Base-by-base conservation (phyloP, 1,140 invertebrate genomes). In the Steinernema feltiae region DNA sequence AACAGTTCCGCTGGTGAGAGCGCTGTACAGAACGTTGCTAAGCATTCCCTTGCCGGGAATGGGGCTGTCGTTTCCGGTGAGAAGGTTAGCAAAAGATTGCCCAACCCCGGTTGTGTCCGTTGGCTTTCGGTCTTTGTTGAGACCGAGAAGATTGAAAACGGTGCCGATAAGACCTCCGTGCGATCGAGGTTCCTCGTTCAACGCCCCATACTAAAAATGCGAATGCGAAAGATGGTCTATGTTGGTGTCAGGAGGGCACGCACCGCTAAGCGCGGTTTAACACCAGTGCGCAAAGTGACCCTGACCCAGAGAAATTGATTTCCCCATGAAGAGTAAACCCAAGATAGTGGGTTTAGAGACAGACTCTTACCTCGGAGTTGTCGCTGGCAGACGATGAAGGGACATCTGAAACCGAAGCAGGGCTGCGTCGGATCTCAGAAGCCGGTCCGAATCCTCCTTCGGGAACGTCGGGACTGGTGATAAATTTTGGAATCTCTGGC, bases 151-250 rank as follows among this genome's bases (percentile, higher is more conserved):
- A 35, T 86, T 86, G 35, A 85, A 71, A 32, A 85, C 77, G 27
- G 85, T 85, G 21, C 85, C 85, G 29, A 85, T 86, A 27, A 85
- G 73, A n/a, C 84, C 84, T n/a, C 85, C 85, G 48, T 80, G 77
- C 32, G 80, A 81, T 12, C 76, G 71, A 30, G 74, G 71, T 29
- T 85, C 76, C 24, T 85, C 84, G 27, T 86, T 82, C 24, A 82
- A 71, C 30, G 84, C 76, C 1, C 72, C 81, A 48, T 84, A 84
- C 32, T 86, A 85, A 77, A 86, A 83, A 70, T 21, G 29, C 30
- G 63, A 7, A 31, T 32, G 27, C 24, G 53, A 15, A 3, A 63
- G 24, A 63, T 3, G 53, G 24, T 63, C 53, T n/a, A 3, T 27
- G 12, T 27, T 21, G 53, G 7, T 73, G 30, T 71, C 72, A 53